Percentiles rank a stretch among this genome's conserved stretches.
These are phyloP conservation scores for Trematocara nigrifrons DNA, from an alignment of 2,113 vertebrate genomes.

Conservation along the genomic window DNA sequence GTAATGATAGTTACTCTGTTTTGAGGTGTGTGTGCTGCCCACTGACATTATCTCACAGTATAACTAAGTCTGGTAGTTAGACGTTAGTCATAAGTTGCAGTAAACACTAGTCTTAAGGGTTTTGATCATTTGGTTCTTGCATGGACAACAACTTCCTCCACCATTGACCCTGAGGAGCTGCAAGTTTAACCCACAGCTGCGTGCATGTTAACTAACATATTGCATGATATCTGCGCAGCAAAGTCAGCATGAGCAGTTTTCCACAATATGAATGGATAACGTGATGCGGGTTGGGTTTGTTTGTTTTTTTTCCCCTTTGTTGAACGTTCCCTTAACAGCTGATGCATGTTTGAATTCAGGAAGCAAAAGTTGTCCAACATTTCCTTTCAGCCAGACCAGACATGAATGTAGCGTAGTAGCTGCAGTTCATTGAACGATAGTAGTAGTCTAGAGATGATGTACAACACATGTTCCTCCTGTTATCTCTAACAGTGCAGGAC, in stretches of 20 bases:
- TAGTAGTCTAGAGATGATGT: background rate
- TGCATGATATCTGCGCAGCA: constrained; percentile 12
- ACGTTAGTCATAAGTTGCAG: background rate
- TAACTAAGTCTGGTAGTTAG: background rate
- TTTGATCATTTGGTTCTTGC: constrained; percentile 1
- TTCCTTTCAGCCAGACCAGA: background rate
- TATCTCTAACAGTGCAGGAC: background rate
- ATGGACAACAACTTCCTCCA: constrained; percentile 3
- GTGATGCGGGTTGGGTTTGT: background rate
- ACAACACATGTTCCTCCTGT: background rate
- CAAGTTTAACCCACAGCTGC: constrained; percentile 6
- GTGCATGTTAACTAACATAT: constrained; percentile 35
- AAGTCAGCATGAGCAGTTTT: constrained; percentile 26
- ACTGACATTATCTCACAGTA: constrained; percentile 14
- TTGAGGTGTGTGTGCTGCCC: background rate
- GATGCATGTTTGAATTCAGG: background rate
- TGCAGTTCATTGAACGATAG: constrained; percentile 21
- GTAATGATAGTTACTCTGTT: constrained; percentile 4
- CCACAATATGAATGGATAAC: background rate
- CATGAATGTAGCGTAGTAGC: background rate
- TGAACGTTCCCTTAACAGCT: background rate
- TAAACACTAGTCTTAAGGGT: background rate
- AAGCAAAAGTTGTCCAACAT: background rate
- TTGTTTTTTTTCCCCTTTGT: background rate
- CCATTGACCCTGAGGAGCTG: background rate